Evolutionary conservation across 1,140 invertebrate species (phyloP).

Genomic region (Streblospio benedicti): DNA sequence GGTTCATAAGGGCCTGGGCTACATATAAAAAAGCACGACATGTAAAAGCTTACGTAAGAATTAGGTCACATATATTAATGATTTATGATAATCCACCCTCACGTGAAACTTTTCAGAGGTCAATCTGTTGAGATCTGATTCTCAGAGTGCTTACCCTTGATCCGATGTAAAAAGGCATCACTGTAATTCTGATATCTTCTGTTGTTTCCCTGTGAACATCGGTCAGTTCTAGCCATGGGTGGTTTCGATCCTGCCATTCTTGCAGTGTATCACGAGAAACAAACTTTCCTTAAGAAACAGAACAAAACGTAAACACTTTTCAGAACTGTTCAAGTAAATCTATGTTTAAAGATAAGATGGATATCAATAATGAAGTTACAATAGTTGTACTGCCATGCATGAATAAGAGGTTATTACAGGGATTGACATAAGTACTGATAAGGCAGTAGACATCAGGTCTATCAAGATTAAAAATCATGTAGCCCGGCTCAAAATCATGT

Average conservation of each 20-base stretch:
- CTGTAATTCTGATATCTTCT: constrained; percentile 86
- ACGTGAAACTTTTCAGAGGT: not conserved
- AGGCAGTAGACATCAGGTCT: no score
- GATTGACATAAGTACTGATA: no score
- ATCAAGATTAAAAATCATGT: no score
- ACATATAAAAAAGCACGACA: not conserved
- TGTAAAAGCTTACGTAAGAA: not conserved
- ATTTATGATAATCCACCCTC: not conserved
- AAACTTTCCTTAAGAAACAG: not conserved
- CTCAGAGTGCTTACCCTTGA: constrained; percentile 53
- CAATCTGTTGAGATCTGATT: not conserved
- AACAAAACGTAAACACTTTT: not conserved
- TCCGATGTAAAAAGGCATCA: constrained; percentile 98
- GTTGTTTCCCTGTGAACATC: constrained; percentile 98
- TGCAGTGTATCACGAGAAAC: constrained; percentile 63
- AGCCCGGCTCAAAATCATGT: no score
- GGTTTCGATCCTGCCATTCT: constrained; percentile 95
- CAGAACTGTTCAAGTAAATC: not conserved
- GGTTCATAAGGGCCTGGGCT: no score
- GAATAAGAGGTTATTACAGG: no score
- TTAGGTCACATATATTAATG: not conserved
- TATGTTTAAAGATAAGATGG: not conserved
- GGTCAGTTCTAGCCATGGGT: constrained; percentile 95
- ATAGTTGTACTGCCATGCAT: no score
- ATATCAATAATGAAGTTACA: not conserved